Base-by-base conservation (phyloP, 2,888 invertebrate species). In the Oscheius sp. region DNA sequence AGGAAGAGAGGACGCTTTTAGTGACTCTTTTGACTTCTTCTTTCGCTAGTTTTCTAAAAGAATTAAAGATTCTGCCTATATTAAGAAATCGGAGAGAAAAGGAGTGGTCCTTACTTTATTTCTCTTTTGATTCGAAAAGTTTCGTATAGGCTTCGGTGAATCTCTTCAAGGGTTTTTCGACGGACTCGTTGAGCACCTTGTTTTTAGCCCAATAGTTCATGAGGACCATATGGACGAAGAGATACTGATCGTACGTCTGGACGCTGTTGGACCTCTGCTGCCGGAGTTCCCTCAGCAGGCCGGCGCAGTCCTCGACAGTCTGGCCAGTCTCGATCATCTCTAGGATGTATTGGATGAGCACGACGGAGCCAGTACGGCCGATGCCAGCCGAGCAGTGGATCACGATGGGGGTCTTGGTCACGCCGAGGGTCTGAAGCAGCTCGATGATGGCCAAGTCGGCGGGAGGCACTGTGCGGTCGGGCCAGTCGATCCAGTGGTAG, bases 401-500 rank as follows among this genome's bases (percentile, higher is more conserved):
- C 6, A 72, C 74, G 45, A 78, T 76, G 0, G 78, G 78, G 3
- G 55, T 31, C 17, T 71, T 67, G 0, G 71, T 63, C 20, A 15
- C 10, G 3, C 66, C n/a, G 12, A 71, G 53, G 42, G 67, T 70
- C 3, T 63, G 64, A 33, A 76, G 58, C 48, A 76, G 39, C 61
- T 76, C 67, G 25, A 71, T 69, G 37, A 74, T 50, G 8, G 74
- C 74, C 61, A 61, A n/a, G 52, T 76, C 76, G 23, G 73, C 74
- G 0, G 68, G 25, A 2, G 76, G 76, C 6, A 76, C 76, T 25
- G 74, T 74, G 12, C 76, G 69, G 64, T 76, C 76, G 27, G 76
- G 76, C 76, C 76, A 76, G 57, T 76, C 76, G 39, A 76, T 58
- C 76, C 76, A 76, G 58, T 76, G 76, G 65, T 73, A 76, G 64